Base-by-base conservation (phyloP, 2,888 invertebrate species). In the Agrochola macilenta region DNA sequence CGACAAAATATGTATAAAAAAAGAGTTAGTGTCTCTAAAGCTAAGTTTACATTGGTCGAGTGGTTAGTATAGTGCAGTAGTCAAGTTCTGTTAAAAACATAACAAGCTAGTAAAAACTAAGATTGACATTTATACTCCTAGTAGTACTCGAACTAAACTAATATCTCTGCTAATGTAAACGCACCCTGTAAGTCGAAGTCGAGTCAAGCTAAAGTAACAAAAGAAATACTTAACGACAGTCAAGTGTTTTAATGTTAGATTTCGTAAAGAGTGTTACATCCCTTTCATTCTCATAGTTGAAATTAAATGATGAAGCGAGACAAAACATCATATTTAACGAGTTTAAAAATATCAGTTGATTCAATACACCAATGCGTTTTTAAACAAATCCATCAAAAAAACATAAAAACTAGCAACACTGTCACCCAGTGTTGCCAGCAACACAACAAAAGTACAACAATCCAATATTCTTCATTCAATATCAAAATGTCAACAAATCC, bases 231-330 rank as follows among this genome's bases (percentile, higher is more conserved):
- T 83, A 69, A 82, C 71, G 7, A 39, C 9, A 26, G 46, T 78
- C 64, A 86, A 83, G 83, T 78, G 54, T 64, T 85, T 82, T 20
- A 86, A 78, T 83, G 68, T 86, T 65, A 78, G 17, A 54, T 54
- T 63, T 69, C 54, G 46, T 57, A 23, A 12, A 70, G 26, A 49
- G 9, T 70, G 1, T 58, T 54, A 5, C 30, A 35, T 65, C 23
- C 30, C 20, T 69, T 46, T 71, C 39, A 20, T 70, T 74, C 20
- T 60, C 20, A 58, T 63, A 54, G 14, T 35, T 52, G n/a, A n/a
- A 61, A 57, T 46, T 43, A 52, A 54, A 74, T 43, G 66, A 79
- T 7, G 54, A 49, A 71, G 52, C 12, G 66, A 84, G 66, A 60
- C 26, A 60, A 84, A 70, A 63, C 23, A 68, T 39, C n/a, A 60